A percentile compares a stretch with the other conserved stretches of the same genome.
phyloP scores from a whole-genome alignment of 2,888 invertebrate species.

The Selenia dentaria region DNA sequence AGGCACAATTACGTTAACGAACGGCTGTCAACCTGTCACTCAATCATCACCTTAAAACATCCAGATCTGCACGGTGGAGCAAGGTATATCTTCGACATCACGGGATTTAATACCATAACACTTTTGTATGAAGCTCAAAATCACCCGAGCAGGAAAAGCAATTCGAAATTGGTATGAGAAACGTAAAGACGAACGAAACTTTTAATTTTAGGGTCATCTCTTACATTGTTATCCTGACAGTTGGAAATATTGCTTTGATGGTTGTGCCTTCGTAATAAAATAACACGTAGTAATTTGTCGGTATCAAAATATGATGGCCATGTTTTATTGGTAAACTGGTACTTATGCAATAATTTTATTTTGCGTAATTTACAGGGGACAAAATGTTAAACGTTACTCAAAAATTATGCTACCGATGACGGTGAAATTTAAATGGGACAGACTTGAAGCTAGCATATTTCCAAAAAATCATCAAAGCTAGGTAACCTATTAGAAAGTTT shows the following conservation, averaged over 20 bases:
- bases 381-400: no score
- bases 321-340: no score
- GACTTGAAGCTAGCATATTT: no score
- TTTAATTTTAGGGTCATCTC: slow-evolving; percentile 15
- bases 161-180: neutral
- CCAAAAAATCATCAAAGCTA: no score
- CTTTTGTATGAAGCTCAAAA: slow-evolving; percentile 1
- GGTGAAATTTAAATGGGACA: no score
- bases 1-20: slow-evolving; percentile 50
- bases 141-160: neutral
- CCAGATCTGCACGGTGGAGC: slow-evolving; percentile 26
- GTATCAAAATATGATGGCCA: no score
- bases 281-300: no score
- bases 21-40: slow-evolving; percentile 55
- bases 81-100: slow-evolving; percentile 1
- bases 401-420: no score
- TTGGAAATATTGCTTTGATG: slow-evolving; percentile 12
- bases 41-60: slow-evolving; percentile 48
- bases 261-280: neutral
- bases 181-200: slow-evolving; percentile 10
- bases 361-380: no score
- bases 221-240: slow-evolving; percentile 17
- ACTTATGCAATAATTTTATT: no score
- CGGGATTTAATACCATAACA: slow-evolving; percentile 1
- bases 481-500: no score